Evolutionary conservation across 1,140 invertebrate species (phyloP), one percentile per base, ranked within the genome.

Genomic region (Aphis craccivora): DNA sequence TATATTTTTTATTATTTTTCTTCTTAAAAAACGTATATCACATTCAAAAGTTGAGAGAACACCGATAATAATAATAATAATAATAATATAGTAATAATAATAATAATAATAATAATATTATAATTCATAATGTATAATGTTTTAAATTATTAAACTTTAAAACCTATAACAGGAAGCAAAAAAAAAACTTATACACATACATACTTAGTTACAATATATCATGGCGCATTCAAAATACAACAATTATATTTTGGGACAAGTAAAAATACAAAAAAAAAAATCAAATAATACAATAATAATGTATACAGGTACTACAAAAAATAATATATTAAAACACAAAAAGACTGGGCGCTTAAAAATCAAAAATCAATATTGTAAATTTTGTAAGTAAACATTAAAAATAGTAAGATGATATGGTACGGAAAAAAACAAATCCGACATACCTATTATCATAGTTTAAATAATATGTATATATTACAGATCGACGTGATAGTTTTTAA

Each of bases 111-210:
- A 87, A 48, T 87, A 48, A 22, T 48, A 48, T 87, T 48, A 87
- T 87, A 87, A 87, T 87, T n/a, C 51, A 55, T 51, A 22, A 88
- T 88, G 35, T 88, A 60, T 53, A 23, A 89, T 89, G 53, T 53
- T 53, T 53, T 89, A 90, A 90, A 60, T 60, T 40, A 83, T 84
- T 83, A 93, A 93, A 83, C 76, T 93, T 93, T 93, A 84, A 84
- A 93, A 93, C 91, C 91, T 93, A 93, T 93, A 93, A 93, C 91
- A 93, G 91, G 91, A 84, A 93, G 81, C 81, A 84, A 93, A 93
- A 93, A 92, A 92, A 76, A 92, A 83, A 40, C 88, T 55, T 90
- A 90, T 90, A 90, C 18, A 88, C 43, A 90, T 55, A 25, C 5
- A 53, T 53, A 89, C 67, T 67, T 81, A 91, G 51, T 83, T 93